phyloP scores from a whole-genome alignment of 2,797 vertebrate genomes.

The Muscicapa striata region DNA sequence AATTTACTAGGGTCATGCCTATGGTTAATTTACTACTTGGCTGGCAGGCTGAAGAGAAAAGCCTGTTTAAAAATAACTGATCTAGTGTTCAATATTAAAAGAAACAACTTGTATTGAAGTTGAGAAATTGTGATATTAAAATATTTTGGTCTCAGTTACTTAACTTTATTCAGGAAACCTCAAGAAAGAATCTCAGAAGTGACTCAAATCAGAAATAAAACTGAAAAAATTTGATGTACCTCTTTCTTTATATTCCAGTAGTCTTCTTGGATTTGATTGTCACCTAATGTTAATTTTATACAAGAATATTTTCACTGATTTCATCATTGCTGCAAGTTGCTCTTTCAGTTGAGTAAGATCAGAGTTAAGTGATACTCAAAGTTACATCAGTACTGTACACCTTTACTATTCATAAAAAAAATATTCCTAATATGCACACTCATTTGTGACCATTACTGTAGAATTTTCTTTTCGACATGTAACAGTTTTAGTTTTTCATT shows the following conservation, averaged over 20 bases:
- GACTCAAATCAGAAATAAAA: not conserved
- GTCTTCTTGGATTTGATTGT: not conserved
- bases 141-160: not conserved
- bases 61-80: not conserved
- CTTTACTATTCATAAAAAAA: not conserved
- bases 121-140: not conserved
- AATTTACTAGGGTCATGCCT: not conserved
- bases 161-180: not conserved
- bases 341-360: not conserved
- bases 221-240: fast-evolving
- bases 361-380: not conserved
- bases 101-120: not conserved
- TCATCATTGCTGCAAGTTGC: not conserved
- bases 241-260: not conserved
- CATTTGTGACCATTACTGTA: not conserved
- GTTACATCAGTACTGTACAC: not conserved
- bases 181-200: not conserved
- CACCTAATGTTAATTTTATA: not conserved
- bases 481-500: not conserved
- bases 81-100: not conserved
- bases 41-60: not conserved
- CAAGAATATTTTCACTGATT: not conserved
- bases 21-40: not conserved
- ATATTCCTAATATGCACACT: not conserved
- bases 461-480: not conserved